Base-by-base conservation (phyloP, 2,888 invertebrate species). In the Anaspis maculata region DNA sequence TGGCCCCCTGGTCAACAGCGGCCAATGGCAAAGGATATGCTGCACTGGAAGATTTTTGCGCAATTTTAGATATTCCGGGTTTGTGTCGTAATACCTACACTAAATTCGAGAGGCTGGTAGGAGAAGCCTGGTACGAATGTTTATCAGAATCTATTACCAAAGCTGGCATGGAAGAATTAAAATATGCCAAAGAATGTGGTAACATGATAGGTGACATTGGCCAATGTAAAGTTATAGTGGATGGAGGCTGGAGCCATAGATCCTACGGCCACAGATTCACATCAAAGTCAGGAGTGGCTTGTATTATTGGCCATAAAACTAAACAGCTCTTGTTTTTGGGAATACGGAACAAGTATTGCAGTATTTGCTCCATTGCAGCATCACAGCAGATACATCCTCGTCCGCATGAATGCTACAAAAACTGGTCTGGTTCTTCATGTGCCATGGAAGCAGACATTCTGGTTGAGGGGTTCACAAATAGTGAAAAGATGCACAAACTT, bases 381-480 rank as follows among this genome's bases (percentile, higher is more conserved):
- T n/a, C n/a, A n/a, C n/a, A n/a, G n/a, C n/a, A n/a, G n/a, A n/a
- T n/a, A n/a, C n/a, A n/a, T n/a, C n/a, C n/a, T n/a, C n/a, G n/a
- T n/a, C n/a, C n/a, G 19, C 47, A 47, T 39, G 21, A 30, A 27
- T 47, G 47, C 25, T 46, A 36, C 25, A 40, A 37, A 34, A 47
- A 44, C 30, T 47, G 44, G 45, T 21, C 24, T 10, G 34, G 22
- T 12, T 33, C 41, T n/a, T 41, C 44, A 14, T 13, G 36, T 9
- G 37, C 30, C 9, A 46, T 45, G 42, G 46, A 45, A 34, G 30
- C 42, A 3, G 46, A 44, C 19, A 48, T 45, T 15, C 16, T 32
- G 6, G 37, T 40, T 11, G 41, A 40, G 24, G 42, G 45, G 3
- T 47, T 47, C 32, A 15, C 14, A 11, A n/a, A 11, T 14, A 46